Conservation (phyloP, 53 echinoderm and acorn worm genomes). For the Holothuria leucospilota region DNA sequence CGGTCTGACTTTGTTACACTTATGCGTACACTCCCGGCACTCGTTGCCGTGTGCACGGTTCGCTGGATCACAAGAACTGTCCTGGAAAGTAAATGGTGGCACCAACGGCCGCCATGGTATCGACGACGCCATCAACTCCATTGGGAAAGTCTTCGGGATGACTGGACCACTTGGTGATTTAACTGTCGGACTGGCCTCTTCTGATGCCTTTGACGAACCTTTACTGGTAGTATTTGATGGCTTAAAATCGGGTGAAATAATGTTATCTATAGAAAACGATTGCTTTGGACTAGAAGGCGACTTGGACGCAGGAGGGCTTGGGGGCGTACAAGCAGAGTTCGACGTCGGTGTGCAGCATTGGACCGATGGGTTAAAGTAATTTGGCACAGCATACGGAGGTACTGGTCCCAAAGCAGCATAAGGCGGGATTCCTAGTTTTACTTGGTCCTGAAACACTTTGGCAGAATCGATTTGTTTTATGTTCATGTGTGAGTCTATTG, state of each 20-base stretch:
- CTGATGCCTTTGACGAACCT: not conserved
- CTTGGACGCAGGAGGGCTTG: conserved; percentile 60
- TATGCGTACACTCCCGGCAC: conserved; percentile 11
- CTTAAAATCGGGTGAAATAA: conserved; percentile 96
- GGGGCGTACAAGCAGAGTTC: conserved; percentile 65
- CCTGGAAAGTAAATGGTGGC: conserved; percentile 32
- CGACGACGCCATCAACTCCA: conserved; percentile 51
- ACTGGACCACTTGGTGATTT: not conserved
- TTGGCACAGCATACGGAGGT: conserved; percentile 77
- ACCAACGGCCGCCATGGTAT: conserved; percentile 48
- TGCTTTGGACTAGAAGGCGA: conserved; percentile 79
- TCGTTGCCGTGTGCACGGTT: conserved; percentile 28
- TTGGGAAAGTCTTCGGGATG: conserved; percentile 34
- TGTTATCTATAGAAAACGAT: conserved; percentile 99
- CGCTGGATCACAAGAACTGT: conserved; percentile 7
- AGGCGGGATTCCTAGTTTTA: conserved; percentile 84
- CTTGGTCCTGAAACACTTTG: conserved; percentile 97
- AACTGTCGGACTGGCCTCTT: not conserved
- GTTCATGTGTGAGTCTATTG: conserved; percentile 92
- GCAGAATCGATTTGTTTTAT: conserved; percentile 98
- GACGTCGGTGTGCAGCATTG: conserved; percentile 54
- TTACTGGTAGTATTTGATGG: conserved; percentile 62
- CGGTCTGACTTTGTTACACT: conserved; percentile 35
- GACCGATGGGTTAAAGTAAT: conserved; percentile 34
- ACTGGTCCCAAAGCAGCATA: conserved; percentile 71